Percentiles rank a stretch among this genome's conserved stretches.
Evolutionary conservation across 2,797 vertebrate species (phyloP).

Genomic region (Pipistrellus pygmaeus): DNA sequence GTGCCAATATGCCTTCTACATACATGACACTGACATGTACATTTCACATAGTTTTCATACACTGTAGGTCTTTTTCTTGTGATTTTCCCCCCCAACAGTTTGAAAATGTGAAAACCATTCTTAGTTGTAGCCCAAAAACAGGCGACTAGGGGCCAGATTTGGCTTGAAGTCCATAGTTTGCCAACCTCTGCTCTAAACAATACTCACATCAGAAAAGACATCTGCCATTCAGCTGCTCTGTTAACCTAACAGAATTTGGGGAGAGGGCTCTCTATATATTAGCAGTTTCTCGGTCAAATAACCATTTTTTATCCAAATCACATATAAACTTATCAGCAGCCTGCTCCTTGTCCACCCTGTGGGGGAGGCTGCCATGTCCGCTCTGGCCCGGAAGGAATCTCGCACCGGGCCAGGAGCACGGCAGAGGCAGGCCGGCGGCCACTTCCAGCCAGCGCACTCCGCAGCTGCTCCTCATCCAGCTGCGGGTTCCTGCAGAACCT

Average conservation of each 20-base stretch:
- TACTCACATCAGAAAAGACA: not conserved
- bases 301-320: not conserved
- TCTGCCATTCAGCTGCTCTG: not conserved
- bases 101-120: conserved; percentile 45
- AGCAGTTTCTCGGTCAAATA: conserved; percentile 18
- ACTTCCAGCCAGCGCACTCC: not conserved
- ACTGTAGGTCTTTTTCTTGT: not conserved
- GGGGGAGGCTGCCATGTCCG: not conserved
- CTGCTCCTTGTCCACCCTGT: too few species aligned
- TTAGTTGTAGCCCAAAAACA: conserved; percentile 21
- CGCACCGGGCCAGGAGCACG: not conserved
- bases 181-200: not conserved
- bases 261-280: not conserved
- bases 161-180: not conserved
- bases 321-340: not conserved
- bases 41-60: not conserved
- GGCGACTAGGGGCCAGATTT: not conserved
- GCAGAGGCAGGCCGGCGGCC: not conserved
- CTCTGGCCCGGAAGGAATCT: not conserved
- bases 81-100: too few species aligned
- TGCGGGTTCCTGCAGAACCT: conserved; percentile 24
- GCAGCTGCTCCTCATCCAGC: not conserved
- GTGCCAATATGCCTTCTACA: not conserved
- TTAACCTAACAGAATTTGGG: not conserved
- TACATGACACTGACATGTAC: not conserved